Evolutionary conservation across 2,888 invertebrate species (phyloP).

Genomic region (Synanthedon andrenaeformis): DNA sequence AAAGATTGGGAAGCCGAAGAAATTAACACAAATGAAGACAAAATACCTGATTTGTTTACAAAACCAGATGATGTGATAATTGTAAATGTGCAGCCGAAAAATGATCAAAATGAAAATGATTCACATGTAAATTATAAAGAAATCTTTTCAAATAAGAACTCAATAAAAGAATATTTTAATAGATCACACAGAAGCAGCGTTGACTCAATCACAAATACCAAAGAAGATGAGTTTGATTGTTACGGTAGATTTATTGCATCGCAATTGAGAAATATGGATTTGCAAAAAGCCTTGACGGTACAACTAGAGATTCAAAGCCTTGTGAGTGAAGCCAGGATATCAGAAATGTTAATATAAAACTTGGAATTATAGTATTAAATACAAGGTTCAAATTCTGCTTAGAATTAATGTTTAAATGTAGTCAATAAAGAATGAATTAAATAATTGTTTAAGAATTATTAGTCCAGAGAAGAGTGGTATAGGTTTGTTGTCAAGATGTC

Average conservation of each 20-base stretch:
- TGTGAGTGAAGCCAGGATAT: slow-evolving; percentile 49
- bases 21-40: slow-evolving; percentile 6
- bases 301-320: slow-evolving; percentile 54
- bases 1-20: slow-evolving; percentile 11
- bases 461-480: too few species aligned
- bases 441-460: too few species aligned
- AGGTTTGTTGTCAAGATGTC: too few species aligned
- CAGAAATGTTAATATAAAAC: slow-evolving; percentile 17
- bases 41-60: slow-evolving; percentile 20
- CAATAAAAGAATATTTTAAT: neutral
- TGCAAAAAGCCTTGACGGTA: slow-evolving; percentile 42
- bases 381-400: neutral
- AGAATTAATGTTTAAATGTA: neutral
- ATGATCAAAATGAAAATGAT: neutral
- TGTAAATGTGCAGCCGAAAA: neutral
- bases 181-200: slow-evolving; percentile 17
- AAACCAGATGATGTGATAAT: slow-evolving; percentile 12
- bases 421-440: neutral
- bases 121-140: neutral
- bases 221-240: slow-evolving; percentile 59
- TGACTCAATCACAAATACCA: slow-evolving; percentile 21
- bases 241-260: slow-evolving; percentile 58
- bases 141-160: neutral
- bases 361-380: slow-evolving; percentile 7
- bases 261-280: slow-evolving; percentile 49